Evolutionary conservation across 2,113 vertebrate genomes (phyloP).

Genomic region (Ageneiosus marmoratus): DNA sequence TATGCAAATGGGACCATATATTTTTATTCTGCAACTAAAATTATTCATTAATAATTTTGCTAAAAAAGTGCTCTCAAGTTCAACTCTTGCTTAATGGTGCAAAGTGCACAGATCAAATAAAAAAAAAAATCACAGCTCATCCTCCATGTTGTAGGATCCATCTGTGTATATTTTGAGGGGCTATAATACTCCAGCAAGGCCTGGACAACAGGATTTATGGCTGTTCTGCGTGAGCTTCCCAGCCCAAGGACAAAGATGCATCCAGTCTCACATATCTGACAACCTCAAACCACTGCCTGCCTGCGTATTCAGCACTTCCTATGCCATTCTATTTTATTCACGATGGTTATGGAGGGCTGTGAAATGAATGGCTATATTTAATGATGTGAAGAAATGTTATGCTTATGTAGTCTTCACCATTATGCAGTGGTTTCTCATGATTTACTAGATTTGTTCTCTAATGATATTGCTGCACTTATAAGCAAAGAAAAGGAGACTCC

Average conservation of each 20-base stretch:
- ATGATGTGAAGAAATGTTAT: conserved; percentile 23
- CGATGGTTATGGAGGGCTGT: not conserved
- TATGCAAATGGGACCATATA: not conserved
- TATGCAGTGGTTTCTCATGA: not conserved
- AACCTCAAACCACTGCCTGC: conserved; percentile 12
- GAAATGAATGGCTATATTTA: not conserved
- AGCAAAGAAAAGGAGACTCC: not conserved
- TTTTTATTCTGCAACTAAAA: conserved; percentile 4
- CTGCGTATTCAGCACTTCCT: conserved; percentile 43
- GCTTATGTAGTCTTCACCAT: conserved; percentile 1
- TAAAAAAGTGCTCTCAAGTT: not conserved
- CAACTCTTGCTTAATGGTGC: not conserved
- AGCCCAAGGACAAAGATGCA: conserved; percentile 55
- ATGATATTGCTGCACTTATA: not conserved
- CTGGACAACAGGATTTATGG: conserved; percentile 48
- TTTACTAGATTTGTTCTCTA: conserved; percentile 7
- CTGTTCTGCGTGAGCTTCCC: conserved; percentile 21
- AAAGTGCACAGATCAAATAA: conserved; percentile 15
- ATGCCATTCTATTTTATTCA: conserved; percentile 24
- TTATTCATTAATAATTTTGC: conserved; percentile 12
- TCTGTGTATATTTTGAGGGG: conserved; percentile 28
- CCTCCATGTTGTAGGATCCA: conserved; percentile 25
- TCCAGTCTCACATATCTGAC: conserved; percentile 39
- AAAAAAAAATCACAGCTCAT: conserved; percentile 23
- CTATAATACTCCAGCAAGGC: conserved; percentile 21